Evolutionary conservation across 2,888 invertebrate genomes (phyloP), one percentile per base, ranked within the genome.

Genomic region (Macaria notata): DNA sequence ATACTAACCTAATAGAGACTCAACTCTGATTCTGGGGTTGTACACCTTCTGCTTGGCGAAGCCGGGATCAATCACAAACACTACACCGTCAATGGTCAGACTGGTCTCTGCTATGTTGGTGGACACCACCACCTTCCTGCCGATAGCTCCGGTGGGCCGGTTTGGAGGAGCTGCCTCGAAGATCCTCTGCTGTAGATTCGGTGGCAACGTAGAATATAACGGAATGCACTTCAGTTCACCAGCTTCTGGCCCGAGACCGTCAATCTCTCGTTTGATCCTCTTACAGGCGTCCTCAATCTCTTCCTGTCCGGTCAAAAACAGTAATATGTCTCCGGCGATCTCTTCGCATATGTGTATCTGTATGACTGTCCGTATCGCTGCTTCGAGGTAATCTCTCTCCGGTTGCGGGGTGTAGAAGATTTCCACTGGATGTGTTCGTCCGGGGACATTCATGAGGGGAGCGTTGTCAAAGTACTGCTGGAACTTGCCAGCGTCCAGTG

Each of bases 281-380:
- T 99, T 99, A 81, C 99, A 99, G 0, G 99, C 99, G 75, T 99
- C 99, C 84, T 99, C 99, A 56, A 99, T 99, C 91, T 99, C 99
- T 67, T 96, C 96, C 71, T 96, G 96, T 0, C 96, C 89, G 0
- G 89, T 89, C 44, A 99, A 93, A 80, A 99, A 99, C 53, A 99
- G 92, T 0, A 99, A 83, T 36, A 99, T 94, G 83, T 99, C 99
- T 4, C 99, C 99, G 9, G 95, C 94, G 0, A 96, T 94, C 73
- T 98, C 97, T 78, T 98, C 98, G 70, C 98, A 98, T 93, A 99
- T 96, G 81, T 99, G 99, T 53, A 99, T 99, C 80, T 98, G 97
- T 0, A 90, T 78, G 0, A 99, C 99, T 0, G 99, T 99, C 59
- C 99, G 93, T 63, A 99, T 99, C 0, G 99, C 99, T 0, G 99